Evolutionary conservation across 1,140 invertebrate genomes (phyloP), one percentile per base, ranked within the genome.

Genomic region (Apis cerana): DNA sequence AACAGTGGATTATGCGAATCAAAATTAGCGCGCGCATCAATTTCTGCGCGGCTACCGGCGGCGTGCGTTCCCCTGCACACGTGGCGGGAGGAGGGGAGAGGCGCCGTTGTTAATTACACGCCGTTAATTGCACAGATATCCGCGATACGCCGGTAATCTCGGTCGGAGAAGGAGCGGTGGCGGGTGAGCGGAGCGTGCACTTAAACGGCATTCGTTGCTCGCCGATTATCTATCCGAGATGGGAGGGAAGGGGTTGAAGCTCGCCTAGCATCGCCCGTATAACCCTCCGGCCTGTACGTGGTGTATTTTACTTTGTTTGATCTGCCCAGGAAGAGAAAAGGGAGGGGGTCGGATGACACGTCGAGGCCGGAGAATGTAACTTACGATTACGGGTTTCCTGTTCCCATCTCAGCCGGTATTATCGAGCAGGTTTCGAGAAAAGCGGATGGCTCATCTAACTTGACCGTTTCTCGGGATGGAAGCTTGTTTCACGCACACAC

Each of bases 71-170:
- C 33, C 3, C 33, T 2, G 5, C 33, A 33, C 33, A 33, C 33
- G 21, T 23, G 23, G n/a, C 11, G 12, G 19, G n/a, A 10, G 19
- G 9, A 11, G n/a, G 52, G 27, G 17, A 21, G 23, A 19, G 17
- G 50, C 50, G 48, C 13, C 58, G 33, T 77, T 78, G 81, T 70
- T 82, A 82, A 82, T 82, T 71, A 64, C 81, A 11, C 62, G 54
- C 50, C 75, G 81, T 70, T 82, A 82, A 82, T 82, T 82, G 67
- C 50, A 13, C 58, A 48, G 75, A 82, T 82, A 78, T 82, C 56
- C 75, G 50, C 27, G 75, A 64, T 80, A 54, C 56, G 13, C 23
- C 21, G 74, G 9, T 33, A 70, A 67, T 68, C 33, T 17, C 50
- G 17, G 21, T 5, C 52, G 72, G n/a, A 17, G 56, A 59, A 56